Base-by-base conservation (phyloP, 2,797 vertebrate genomes). In the Loriculus beryllinus region DNA sequence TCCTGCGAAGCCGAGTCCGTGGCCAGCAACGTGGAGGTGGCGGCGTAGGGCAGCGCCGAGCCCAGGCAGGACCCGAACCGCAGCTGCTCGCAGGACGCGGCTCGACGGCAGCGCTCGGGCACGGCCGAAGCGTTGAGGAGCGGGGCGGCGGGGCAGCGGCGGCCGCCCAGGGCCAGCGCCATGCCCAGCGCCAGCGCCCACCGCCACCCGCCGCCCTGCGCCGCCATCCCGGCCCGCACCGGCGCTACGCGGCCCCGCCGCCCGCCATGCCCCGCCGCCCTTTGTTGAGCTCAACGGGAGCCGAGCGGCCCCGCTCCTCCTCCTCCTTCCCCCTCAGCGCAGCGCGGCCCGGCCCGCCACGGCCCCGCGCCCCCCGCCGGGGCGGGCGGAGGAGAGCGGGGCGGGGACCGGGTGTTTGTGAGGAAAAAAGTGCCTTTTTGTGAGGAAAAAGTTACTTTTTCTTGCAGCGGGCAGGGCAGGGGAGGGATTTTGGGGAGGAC, bases 1-100 rank as follows among this genome's bases (percentile, higher is more conserved):
- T 99, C 99, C 90, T 99, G 99, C 9, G 98, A 98, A 70, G 65
- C 95, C 42, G 99, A 99, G 96, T 99, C 99, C 81, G 98, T 98
- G 4, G 99, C 99, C 98, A 99, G 97, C 67, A 98, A 51, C 87
- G 99, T 98, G 78, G 99, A 99, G 19, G 99, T 99, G 91, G 99
- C 98, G 23, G 97, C 98, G 97, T 99, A 99, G 2, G 99, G 99
- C 62, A 99, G 84, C 51, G 98, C 97, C 6, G 99, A 99, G 18
- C 99, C 99, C 43, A 99, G 97, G 82, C 99, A 99, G 70, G 98
- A 98, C 82, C 98, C 98, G 97, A 98, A 98, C 54, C 98, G 98
- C 16, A 99, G 97, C 2, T 96, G 97, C 89, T 99, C 99, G 91
- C 99, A 99, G 29, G 98, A 97, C 33, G 98, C 96, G 6, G 96